Percentiles rank a stretch among this genome's conserved stretches.
Evolutionary conservation across 2,888 invertebrate genomes (phyloP).

Genomic region (Xestia xanthographa): DNA sequence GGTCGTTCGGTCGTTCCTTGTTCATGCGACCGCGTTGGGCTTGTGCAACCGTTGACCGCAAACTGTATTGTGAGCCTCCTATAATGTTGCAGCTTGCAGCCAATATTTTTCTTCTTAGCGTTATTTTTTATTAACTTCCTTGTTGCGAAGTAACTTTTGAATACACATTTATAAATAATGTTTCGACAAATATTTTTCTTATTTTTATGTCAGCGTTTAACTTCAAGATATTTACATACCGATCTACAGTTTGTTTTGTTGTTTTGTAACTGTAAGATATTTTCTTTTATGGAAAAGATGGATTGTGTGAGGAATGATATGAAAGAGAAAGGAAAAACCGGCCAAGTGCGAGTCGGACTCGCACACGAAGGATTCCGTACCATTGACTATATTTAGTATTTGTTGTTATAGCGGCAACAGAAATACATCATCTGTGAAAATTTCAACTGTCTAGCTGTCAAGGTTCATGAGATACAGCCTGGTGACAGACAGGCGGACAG

Average conservation of each 20-base stretch:
- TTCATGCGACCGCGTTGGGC: conserved; percentile 24
- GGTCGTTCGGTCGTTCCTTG: conserved; percentile 45
- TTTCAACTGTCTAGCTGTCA: too few species aligned
- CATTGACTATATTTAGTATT: too few species aligned
- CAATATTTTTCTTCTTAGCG: neutral
- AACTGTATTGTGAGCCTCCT: conserved; percentile 14
- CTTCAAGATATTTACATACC: neutral
- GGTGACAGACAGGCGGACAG: too few species aligned
- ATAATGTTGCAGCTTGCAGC: neutral
- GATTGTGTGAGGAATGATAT: too few species aligned
- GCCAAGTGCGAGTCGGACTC: too few species aligned
- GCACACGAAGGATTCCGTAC: too few species aligned
- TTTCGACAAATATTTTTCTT: neutral
- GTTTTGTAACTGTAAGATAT: neutral
- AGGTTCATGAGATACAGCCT: too few species aligned
- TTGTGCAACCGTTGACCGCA: conserved; percentile 48
- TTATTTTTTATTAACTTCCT: neutral
- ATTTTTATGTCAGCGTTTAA: neutral
- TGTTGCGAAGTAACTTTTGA: conserved; percentile 1
- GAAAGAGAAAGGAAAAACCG: too few species aligned
- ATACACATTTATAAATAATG: neutral
- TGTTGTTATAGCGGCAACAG: too few species aligned
- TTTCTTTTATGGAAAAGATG: too few species aligned
- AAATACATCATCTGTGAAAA: too few species aligned
- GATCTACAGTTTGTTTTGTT: neutral